Conservation (phyloP, 2,888 invertebrate species). For the Anticlea derivata region DNA sequence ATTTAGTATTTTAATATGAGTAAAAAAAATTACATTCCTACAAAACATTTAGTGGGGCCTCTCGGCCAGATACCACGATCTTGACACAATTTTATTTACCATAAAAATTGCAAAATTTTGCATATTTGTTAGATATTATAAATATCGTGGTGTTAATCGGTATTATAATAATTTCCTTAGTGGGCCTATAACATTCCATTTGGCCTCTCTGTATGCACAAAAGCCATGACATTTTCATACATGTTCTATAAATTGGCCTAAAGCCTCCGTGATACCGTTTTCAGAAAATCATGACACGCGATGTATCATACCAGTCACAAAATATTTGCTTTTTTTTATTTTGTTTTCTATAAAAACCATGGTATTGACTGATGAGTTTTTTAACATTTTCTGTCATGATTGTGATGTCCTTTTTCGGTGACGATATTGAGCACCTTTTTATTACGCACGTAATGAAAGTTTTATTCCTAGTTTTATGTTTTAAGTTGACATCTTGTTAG, state of each 20-base stretch:
- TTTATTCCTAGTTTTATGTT: constrained; percentile 57
- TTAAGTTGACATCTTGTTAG: constrained; percentile 68
- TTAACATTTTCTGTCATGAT: constrained; percentile 25
- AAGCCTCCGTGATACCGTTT: constrained; percentile 2
- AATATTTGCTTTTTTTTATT: constrained; percentile 15
- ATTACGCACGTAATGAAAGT: constrained; percentile 58
- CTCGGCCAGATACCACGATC: no score
- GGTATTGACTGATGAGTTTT: constrained; percentile 15
- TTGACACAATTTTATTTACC: no score
- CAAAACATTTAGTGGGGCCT: neutral
- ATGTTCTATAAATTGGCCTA: constrained; percentile 10
- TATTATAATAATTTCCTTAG: neutral
- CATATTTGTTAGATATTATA: no score
- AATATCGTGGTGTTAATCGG: neutral
- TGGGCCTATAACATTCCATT: constrained; percentile 17
- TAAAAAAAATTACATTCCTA: constrained; percentile 2
- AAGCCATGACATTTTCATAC: constrained; percentile 2
- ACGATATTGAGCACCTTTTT: constrained; percentile 60
- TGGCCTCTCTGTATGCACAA: neutral
- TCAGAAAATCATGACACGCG: constrained; percentile 2
- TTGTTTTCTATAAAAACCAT: constrained; percentile 32
- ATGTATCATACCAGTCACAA: constrained; percentile 5
- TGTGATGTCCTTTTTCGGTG: constrained; percentile 25
- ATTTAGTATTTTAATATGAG: constrained; percentile 13
- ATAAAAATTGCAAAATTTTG: no score